Evolutionary conservation across 2,797 vertebrate species (phyloP), one percentile per base, ranked within the genome.

Genomic region (Labeo calbasu): DNA sequence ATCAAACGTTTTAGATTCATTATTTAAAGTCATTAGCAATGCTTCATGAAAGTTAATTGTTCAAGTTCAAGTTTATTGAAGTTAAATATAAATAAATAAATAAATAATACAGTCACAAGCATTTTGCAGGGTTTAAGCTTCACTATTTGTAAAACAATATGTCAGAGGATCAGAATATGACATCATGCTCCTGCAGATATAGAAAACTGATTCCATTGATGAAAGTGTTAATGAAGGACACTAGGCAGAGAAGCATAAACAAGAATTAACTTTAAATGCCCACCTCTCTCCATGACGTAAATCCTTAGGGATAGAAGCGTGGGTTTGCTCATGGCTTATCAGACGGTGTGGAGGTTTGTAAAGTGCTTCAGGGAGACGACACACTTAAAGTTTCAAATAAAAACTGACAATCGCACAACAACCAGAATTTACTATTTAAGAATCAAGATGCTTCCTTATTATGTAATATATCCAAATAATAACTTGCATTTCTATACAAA

Each of bases 281-380:
- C 19, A 69, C 55, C 14, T 70, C 57, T 81, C 81, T 86, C 65
- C 65, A 80, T 87, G 86, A 87, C 65, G 81, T 70, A 81, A 84
- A 70, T 86, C 81, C 72, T 72, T 40, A 71, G 61, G 61, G 77
- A 82, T 36, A 50, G 71, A 76, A 65, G 65, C 61, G 65, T 23
- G 71, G 43, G 51, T 75, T 79, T 81, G 36, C 51, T 82, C 32
- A 48, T 69, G 48, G 32, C 59, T 76, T 77, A 77, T 77, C 43
- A 81, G 50, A 57, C 40, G 3, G 13, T 36, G 73, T 66, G 57
- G 19, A 32, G 55, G 40, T 63, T 36, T 72, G 69, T 72, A 12
- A 11, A 59, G 36, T 28, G 19, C 51, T 21, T 68, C 0, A 2
- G 13, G 32, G 19, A 59, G 63, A 68, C 21, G 2, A 77, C 46